Conservation (phyloP, 2,797 vertebrate genomes). For the Bryconaethiops microstoma region DNA sequence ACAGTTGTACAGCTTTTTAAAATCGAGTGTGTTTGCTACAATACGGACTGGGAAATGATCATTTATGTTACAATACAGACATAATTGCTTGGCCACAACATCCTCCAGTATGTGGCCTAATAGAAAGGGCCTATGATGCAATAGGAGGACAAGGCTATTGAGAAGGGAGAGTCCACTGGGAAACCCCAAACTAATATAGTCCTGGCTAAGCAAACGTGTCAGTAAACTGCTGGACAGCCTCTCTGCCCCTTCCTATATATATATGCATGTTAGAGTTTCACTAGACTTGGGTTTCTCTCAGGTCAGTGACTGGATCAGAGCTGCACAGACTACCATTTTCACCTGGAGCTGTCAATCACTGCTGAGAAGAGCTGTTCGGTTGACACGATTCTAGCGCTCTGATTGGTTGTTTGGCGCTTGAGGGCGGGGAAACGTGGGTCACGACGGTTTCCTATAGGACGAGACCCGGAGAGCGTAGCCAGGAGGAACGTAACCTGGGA, state of each 20-base stretch:
- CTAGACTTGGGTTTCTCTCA: slow-evolving; percentile 56
- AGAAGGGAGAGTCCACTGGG: slow-evolving; percentile 66
- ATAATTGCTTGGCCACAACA: neutral
- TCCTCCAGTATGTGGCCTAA: neutral
- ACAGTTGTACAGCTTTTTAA: too few species aligned
- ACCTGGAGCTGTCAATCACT: slow-evolving; percentile 78
- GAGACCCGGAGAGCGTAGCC: slow-evolving; percentile 30
- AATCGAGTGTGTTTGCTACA: too few species aligned
- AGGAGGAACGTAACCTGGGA: slow-evolving; percentile 73
- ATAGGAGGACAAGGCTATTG: slow-evolving; percentile 30
- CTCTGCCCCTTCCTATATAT: slow-evolving; percentile 63
- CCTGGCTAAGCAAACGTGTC: slow-evolving; percentile 74
- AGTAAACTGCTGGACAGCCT: slow-evolving; percentile 66
- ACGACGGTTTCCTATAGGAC: slow-evolving; percentile 66
- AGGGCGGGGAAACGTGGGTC: slow-evolving; percentile 51
- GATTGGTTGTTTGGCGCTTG: slow-evolving; percentile 62
- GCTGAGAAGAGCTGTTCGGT: slow-evolving; percentile 44
- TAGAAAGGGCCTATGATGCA: slow-evolving; percentile 31
- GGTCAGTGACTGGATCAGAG: slow-evolving; percentile 52
- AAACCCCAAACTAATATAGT: slow-evolving; percentile 77
- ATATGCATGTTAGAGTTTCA: slow-evolving; percentile 44
- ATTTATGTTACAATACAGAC: neutral
- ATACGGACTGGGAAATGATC: neutral
- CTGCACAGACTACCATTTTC: slow-evolving; percentile 64
- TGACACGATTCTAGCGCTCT: slow-evolving; percentile 56